Base-by-base conservation (phyloP, 2,888 invertebrate species). In the Ophion ventricosus region DNA sequence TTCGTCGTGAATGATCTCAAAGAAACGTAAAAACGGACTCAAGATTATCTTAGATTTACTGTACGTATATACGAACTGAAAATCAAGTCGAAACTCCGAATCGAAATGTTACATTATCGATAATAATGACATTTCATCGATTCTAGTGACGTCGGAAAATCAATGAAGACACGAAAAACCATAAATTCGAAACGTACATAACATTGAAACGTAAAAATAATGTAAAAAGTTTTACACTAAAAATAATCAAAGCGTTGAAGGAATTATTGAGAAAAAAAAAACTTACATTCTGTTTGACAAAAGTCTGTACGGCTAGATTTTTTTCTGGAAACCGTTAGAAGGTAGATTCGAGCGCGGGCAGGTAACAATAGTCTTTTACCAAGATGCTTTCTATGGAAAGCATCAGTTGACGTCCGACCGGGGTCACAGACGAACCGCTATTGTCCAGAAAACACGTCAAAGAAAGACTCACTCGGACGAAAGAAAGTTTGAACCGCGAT, bases 1-100 rank as follows among this genome's bases (percentile, higher is more conserved):
- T 72, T 66, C 74, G 69, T 74, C 56, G 5, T 20, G 35, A 83
- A 66, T 35, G 20, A 59, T 67, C n/a, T n/a, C 25, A 20, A 23
- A 49, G 11, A 74, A 76, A 23, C 40, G 23, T 35, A 20, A 29
- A 54, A 23, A 43, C 25, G 1, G 40, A 61, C 25, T 17, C 25
- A 4, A 20, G 3, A 2, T n/a, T 14, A 74, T 73, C 29, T 17
- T 26, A 54, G 14, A 2, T 4, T 0, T 49, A 4, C 25, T 8
- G 7, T 14, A 49, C 14, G 10, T n/a, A 25, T 20, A 26, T 11
- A 35, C 1, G 7, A 57, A 10, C 23, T n/a, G 54, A 26, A 73
- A 40, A 26, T 11, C 10, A 23, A 17, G 23, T 11, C 23, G 8
- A 57, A 25, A 1, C 2, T 61, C 8, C 26, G 11, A n/a, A 49